Evolutionary conservation across 1,140 invertebrate genomes (phyloP).

Genomic region (Drosophila eugracilis): DNA sequence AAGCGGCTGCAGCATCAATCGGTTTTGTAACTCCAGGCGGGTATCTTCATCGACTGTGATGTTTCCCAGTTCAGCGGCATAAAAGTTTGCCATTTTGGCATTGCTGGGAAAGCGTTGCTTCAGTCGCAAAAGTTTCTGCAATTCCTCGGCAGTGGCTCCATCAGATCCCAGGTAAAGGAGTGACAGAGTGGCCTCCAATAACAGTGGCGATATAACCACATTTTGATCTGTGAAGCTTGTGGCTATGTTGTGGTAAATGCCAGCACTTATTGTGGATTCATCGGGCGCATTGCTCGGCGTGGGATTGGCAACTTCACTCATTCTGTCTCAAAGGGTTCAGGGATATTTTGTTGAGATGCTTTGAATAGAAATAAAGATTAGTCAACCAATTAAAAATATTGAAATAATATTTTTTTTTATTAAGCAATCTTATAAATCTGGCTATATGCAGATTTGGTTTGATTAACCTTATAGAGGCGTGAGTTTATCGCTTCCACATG

Average conservation of each 20-base stretch:
- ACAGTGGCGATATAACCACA: conserved; percentile 70
- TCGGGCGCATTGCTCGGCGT: conserved; percentile 1
- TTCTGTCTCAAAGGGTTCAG: conserved; percentile 18
- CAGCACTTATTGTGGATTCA: conserved; percentile 43
- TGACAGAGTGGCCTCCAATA: conserved; percentile 67
- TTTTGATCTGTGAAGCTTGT: conserved; percentile 53
- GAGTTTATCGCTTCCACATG: conserved; percentile 33
- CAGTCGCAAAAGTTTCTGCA: conserved; percentile 58
- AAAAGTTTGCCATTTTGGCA: conserved; percentile 83
- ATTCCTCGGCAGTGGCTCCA: conserved; percentile 71
- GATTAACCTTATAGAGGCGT: conserved; percentile 17
- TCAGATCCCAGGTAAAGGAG: conserved; percentile 75
- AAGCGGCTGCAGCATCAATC: conserved; percentile 46
- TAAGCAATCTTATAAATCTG: neutral
- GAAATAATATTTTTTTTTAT: no score
- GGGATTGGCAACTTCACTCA: conserved; percentile 45
- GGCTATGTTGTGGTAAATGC: conserved; percentile 63
- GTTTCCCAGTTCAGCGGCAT: conserved; percentile 56
- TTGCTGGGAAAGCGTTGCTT: conserved; percentile 75
- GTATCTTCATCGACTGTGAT: conserved; percentile 58
- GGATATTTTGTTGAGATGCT: neutral
- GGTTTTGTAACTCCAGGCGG: conserved; percentile 56
- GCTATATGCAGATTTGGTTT: neutral
- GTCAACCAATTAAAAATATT: no score
- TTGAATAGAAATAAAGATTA: neutral